Evolutionary conservation across 2,888 invertebrate species (phyloP), one percentile per base, ranked within the genome.

Genomic region (Crioceris asparagi): DNA sequence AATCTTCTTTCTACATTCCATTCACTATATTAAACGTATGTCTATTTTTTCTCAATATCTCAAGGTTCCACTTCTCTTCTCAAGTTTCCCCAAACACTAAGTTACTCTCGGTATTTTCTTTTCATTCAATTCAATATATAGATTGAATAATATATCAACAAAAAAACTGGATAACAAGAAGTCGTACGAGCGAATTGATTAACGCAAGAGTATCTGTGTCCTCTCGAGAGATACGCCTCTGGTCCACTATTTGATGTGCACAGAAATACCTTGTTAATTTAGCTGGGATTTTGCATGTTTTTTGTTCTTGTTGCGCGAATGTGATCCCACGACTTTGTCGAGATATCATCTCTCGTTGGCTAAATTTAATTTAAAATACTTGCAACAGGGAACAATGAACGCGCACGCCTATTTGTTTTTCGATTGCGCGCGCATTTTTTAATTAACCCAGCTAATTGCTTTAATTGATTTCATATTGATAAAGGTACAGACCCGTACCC

Each of bases 301-400:
- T 44, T 43, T 45, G 39, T 41, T 47, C 47, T 53, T 50, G 41
- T 49, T 48, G 44, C n/a, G n/a, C 46, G 40, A 39, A 36, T 42
- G 41, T 45, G 44, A 47, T 49, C 47, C 51, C 52, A 52, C 52
- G 52, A 52, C 51, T 54, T 45, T 39, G n/a, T n/a, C 15, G 42
- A 38, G 53, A 53, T 53, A 53, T 35, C 47, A 53, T 53, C 53
- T 47, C 32, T 38, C 11, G 12, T 11, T 41, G 43, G 41, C 39
- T 49, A 42, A 49, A 51, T 50, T 50, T 50, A 49, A 50, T 48
- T 51, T 47, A 48, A 50, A 51, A 44, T 39, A 41, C 39, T 36
- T 32, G 37, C 35, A 39, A 38, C 29, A 41, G 17, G 35, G 37
- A 47, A 45, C 47, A 50, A 43, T 47, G 45, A 43, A 37, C 40